phyloP scores from a whole-genome alignment of 2,888 invertebrate species.

The Agrochola macilenta region DNA sequence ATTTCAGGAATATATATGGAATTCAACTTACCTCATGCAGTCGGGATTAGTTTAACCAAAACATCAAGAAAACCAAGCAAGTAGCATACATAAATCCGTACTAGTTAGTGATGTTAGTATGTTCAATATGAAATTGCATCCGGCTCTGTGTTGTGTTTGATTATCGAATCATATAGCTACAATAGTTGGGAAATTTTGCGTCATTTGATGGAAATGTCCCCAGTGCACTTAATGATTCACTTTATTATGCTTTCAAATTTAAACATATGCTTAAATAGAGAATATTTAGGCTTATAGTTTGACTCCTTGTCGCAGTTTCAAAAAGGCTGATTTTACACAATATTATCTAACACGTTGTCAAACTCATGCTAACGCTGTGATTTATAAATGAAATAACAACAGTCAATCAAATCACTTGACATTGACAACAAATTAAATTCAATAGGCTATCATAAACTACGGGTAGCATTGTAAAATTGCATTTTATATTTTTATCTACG shows the following conservation, averaged over 20 bases:
- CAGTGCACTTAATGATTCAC: conserved; percentile 47
- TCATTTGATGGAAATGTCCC: conserved; percentile 62
- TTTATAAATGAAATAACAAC: conserved; percentile 8
- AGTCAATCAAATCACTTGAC: conserved; percentile 18
- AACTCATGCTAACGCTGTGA: neutral
- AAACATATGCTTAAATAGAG: conserved; percentile 63
- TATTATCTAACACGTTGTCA: neutral
- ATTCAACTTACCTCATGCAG: conserved; percentile 39
- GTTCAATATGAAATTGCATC: conserved; percentile 67
- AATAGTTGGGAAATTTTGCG: conserved; percentile 59
- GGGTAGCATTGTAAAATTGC: conserved; percentile 1
- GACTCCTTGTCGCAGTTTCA: too few relatives aligned
- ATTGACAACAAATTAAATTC: conserved; percentile 18
- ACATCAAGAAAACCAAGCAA: conserved; percentile 52
- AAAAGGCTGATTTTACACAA: neutral
- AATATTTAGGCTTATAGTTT: neutral
- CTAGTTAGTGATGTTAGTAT: conserved; percentile 38
- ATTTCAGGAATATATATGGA: conserved; percentile 9
- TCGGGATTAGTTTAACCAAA: conserved; percentile 33
- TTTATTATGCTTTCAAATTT: conserved; percentile 63
- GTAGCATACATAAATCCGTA: conserved; percentile 24
- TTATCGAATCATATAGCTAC: conserved; percentile 64
- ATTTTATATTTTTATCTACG: neutral
- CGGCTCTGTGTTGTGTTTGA: conserved; percentile 71
- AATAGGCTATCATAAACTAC: conserved; percentile 1